Evolutionary conservation across 1,140 invertebrate species (phyloP).

Genomic region (Temnothorax curvispinosus): DNA sequence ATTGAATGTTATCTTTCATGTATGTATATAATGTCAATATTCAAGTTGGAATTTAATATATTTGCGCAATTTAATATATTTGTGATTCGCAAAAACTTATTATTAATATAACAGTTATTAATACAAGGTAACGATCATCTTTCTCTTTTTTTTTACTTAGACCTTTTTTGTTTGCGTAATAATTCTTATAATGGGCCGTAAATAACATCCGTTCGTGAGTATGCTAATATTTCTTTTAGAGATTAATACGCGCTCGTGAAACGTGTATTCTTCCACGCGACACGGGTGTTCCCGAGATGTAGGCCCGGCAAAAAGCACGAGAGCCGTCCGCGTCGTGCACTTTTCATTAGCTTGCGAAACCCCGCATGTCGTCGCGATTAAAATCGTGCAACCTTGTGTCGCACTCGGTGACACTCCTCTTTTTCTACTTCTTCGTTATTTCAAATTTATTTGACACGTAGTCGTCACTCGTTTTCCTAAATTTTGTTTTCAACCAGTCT

Average conservation of each 20-base stretch:
- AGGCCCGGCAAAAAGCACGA: constrained; percentile 34
- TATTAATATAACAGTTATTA: background rate
- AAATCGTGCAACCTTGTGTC: constrained; percentile 35
- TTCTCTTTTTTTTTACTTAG: background rate
- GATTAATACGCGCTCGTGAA: constrained; percentile 28
- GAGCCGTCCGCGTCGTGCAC: constrained; percentile 6
- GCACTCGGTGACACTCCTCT: background rate
- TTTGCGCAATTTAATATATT: background rate
- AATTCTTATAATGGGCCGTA: constrained; percentile 12
- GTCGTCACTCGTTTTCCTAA: background rate
- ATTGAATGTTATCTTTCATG: background rate
- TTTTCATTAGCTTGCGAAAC: constrained; percentile 61
- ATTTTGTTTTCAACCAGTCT: background rate
- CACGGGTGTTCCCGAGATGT: constrained; percentile 20
- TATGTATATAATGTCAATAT: background rate
- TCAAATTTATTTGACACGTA: background rate
- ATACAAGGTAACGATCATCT: background rate
- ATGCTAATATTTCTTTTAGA: constrained; percentile 17
- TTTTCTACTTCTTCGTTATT: background rate
- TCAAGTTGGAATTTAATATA: background rate
- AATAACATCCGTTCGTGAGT: background rate
- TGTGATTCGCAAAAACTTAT: background rate
- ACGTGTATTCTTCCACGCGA: constrained; percentile 2
- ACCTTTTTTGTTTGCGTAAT: background rate
- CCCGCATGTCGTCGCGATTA: constrained; percentile 35